Base-by-base conservation (phyloP, 2,888 invertebrate species). In the Congeria kusceri region DNA sequence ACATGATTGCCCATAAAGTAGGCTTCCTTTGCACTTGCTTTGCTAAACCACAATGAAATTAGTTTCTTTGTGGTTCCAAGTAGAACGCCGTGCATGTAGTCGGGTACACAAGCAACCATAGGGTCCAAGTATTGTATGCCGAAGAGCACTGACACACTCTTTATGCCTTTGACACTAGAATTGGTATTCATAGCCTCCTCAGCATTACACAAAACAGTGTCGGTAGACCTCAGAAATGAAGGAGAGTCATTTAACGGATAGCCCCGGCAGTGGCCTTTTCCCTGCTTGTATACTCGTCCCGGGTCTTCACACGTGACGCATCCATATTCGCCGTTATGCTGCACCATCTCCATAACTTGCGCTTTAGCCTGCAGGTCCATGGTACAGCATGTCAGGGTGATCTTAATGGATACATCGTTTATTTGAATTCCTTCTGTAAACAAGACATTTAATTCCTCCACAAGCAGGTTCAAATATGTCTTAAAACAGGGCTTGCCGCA, bases 361-460 rank as follows among this genome's bases (percentile, higher is more conserved):
- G 76, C 80, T 44, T 68, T 76, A 28, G 80, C 80, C 49, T 76
- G 76, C 7, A 80, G 53, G 53, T 80, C 76, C 59, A 80, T 67
- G n/a, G 72, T 80, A 23, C 46, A 59, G 25, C 44, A 15, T 20
- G 58, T 66, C 15, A 77, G 29, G 25, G 58, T 64, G n/a, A 63
- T 67, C 44, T 69, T 44, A 11, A 57, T 69, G 20, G 53, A 53
- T 9, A 25, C 20, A n/a, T 53, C 53, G 15, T 39, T 39, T 39
- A 39, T 13, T 15, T 39, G 3, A 9, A 53, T 20, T 15, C 53
- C 53, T 23, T 53, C 9, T 9, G n/a, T 39, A 28, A 63, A 27
- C n/a, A 77, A 29, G 20, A 39, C 27, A 27, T 59, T 56, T 61
- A 79, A 23, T 20, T 79, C 68, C 49, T 71, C 46, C 2, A 80